Percentiles rank a stretch among this genome's conserved stretches.
These are phyloP conservation scores for Oreortyx pictus DNA, from an alignment of 2,797 vertebrate genomes.

Conservation along the genomic window DNA sequence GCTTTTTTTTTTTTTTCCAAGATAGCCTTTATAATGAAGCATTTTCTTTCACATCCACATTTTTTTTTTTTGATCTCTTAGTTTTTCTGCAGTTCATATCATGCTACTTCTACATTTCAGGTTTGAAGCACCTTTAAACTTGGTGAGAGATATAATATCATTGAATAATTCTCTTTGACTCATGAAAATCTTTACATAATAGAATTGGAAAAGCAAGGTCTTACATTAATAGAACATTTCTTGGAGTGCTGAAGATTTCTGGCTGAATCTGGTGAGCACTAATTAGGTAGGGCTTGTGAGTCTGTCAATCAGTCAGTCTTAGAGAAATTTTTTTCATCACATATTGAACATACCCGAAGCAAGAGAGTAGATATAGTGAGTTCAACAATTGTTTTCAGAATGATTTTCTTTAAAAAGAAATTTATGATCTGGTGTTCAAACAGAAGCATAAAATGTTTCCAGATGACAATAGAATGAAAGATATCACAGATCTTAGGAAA, in stretches of 20 bases:
- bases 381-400: neutral
- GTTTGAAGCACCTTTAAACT: constrained; percentile 1
- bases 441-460: neutral
- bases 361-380: neutral
- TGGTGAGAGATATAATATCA: neutral
- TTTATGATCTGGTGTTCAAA: neutral
- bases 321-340: neutral
- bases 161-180: constrained; percentile 9
- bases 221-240: neutral
- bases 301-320: constrained; percentile 4
- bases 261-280: neutral
- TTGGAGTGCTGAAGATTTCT: constrained; percentile 3
- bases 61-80: neutral
- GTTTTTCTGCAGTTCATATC: neutral
- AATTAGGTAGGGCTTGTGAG: neutral
- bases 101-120: neutral
- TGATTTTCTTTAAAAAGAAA: neutral
- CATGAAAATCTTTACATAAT: neutral
- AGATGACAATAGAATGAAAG: neutral
- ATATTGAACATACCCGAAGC: neutral
- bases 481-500: neutral
- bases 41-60: neutral
- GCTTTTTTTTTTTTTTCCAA: neutral
- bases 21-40: neutral
- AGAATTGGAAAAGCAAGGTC: neutral